Base-by-base conservation (phyloP, 2,888 invertebrate species). In the Charanyca ferruginea region DNA sequence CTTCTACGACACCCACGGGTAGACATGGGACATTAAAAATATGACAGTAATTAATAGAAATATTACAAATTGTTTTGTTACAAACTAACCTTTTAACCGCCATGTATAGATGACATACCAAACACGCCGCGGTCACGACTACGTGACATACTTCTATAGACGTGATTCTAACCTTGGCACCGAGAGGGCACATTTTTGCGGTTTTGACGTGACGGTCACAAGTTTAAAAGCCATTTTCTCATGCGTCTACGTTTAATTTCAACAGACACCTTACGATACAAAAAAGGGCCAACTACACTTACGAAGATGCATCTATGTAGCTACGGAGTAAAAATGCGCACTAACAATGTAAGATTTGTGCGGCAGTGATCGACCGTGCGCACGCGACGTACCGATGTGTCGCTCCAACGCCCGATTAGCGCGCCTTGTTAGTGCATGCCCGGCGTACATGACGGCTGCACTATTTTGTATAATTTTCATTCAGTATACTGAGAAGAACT, bases 341-440 rank as follows among this genome's bases (percentile, higher is more conserved):
- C 77, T 81, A 82, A 81, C 82, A 80, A 82, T 62, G 73, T 77
- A 69, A 82, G 81, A 80, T 79, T 80, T 80, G 79, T 79, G 70
- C 71, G 72, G 71, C 72, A 65, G 71, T 83, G 85, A 86, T 83
- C 79, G 85, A 81, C 75, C 66, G 66, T 28, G 72, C 66, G 85
- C 85, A 83, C 84, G 86, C 86, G 85, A 86, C 80, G 77, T 22
- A 47, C 70, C 60, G 73, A 63, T 62, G 74, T 72, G 81, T 76
- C 82, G 77, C 67, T 68, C 67, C 53, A 59, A 81, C 77, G 68
- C 73, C 68, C 75, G 80, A 83, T 83, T 83, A 83, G 83, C 71
- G 73, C 58, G 68, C 73, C 73, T 74, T 73, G 81, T 73, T 75
- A 70, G 65, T 55, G 47, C 53, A 52, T 32, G 73, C 64, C 59